Evolutionary conservation across 1,140 invertebrate genomes (phyloP), one percentile per base, ranked within the genome.

Genomic region (Cydia fagiglandana): DNA sequence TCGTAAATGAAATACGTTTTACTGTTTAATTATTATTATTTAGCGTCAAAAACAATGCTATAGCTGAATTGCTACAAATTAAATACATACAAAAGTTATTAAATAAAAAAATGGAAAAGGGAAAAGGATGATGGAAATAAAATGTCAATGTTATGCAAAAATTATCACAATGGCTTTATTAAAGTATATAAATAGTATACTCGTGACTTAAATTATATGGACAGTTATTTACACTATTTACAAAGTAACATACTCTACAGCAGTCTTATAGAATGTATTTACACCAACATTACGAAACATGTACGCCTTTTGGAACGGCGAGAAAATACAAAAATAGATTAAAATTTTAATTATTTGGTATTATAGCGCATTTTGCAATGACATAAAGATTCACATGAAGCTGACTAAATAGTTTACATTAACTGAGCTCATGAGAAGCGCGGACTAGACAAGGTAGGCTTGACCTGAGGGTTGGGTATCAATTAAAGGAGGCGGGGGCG

Each of bases 81-180:
- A 20, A 24, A 61, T 61, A 24, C 56, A 61, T 24, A 61, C 20
- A 24, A 61, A 61, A 24, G 2, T 61, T 7, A 56, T 7, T 0
- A 20, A 24, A 47, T 4, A 24, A 6, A 61, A 24, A 1, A 61
- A 2, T 20, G 7, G 24, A 61, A 24, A 12, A 20, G 56, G 56
- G 12, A 61, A 61, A 24, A 12, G 56, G 53, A 56, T 83, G 80
- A 84, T 88, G 88, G 84, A 86, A 84, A 75, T 70, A 70, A 70
- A 70, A 70, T 70, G n/a, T 70, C 66, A 41, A 73, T 75, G 73
- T 78, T 91, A 87, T 91, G 88, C 86, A 91, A 91, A 92, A 93
- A 93, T 93, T 93, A 93, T 93, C 91, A 93, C 91, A 93, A 91
- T 93, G 89, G 90, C 89, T 93, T 93, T 93, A 93, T 93, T 93